A percentile compares a stretch with the other conserved stretches of the same genome.
Conservation (phyloP, 1,140 invertebrate species). For the Microvelia longipes region DNA sequence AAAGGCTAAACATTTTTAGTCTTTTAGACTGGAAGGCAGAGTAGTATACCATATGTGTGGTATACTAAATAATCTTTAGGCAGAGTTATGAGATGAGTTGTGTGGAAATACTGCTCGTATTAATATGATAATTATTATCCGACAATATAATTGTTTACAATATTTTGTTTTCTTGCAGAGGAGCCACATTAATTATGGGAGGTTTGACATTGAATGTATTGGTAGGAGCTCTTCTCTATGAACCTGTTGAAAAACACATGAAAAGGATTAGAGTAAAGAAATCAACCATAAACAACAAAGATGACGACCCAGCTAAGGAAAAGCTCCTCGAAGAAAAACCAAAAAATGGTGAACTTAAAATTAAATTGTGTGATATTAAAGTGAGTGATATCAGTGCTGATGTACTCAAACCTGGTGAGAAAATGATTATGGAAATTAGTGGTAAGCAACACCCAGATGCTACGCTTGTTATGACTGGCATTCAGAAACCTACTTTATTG, state of each 20-base stretch:
- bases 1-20: no score
- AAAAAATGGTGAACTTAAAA: background rate
- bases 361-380: conserved; percentile 1
- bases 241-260: conserved; percentile 66
- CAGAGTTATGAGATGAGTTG: no score
- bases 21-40: no score
- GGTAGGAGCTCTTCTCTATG: conserved; percentile 65
- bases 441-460: conserved; percentile 14
- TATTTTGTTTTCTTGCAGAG: conserved; percentile 35
- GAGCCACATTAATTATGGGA: conserved; percentile 63
- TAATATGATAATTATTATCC: no score
- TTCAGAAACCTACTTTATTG: conserved; percentile 34
- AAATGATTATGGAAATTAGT: conserved; percentile 6
- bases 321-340: conserved; percentile 2
- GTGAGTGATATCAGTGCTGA: background rate
- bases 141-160: no score
- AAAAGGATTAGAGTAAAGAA: conserved; percentile 35
- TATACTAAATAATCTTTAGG: no score
- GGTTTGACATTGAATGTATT: conserved; percentile 67
- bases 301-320: background rate
- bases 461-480: conserved; percentile 15
- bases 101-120: no score
- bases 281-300: background rate
- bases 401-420: background rate
- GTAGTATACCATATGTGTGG: no score